Evolutionary conservation across 2,113 vertebrate genomes (phyloP).

Genomic region (Bubalus kerabau): DNA sequence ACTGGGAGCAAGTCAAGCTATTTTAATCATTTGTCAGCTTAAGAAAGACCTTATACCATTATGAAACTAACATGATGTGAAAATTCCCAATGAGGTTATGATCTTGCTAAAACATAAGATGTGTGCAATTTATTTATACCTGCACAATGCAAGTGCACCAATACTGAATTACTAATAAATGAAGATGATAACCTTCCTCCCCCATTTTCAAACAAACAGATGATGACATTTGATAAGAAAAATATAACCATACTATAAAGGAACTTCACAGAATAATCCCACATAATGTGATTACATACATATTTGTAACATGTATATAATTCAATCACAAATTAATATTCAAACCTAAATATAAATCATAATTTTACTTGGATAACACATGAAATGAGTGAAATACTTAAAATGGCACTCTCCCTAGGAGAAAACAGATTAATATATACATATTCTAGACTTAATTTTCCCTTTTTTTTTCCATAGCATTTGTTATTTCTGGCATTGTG

Average conservation of each 20-base stretch:
- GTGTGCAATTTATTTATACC: background rate
- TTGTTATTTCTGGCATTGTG: background rate
- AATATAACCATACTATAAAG: background rate
- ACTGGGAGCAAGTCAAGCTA: background rate
- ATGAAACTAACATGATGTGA: background rate
- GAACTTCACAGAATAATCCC: background rate
- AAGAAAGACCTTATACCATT: background rate
- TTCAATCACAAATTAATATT: background rate
- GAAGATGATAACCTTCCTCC: background rate
- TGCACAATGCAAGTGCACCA: background rate
- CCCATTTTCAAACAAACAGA: background rate
- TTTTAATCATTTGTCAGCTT: conserved; percentile 42
- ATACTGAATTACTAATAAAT: background rate
- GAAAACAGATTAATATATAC: background rate
- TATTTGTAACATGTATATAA: background rate
- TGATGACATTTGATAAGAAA: background rate
- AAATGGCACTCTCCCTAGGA: background rate
- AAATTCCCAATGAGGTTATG: conserved; percentile 14
- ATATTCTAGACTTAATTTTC: background rate
- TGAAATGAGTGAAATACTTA: background rate
- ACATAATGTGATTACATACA: background rate
- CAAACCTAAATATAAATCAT: background rate
- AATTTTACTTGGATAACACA: background rate
- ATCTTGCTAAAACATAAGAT: background rate
- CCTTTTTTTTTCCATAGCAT: background rate